phyloP scores from a whole-genome alignment of 2,888 invertebrate genomes.

The Ametastegia equiseti region DNA sequence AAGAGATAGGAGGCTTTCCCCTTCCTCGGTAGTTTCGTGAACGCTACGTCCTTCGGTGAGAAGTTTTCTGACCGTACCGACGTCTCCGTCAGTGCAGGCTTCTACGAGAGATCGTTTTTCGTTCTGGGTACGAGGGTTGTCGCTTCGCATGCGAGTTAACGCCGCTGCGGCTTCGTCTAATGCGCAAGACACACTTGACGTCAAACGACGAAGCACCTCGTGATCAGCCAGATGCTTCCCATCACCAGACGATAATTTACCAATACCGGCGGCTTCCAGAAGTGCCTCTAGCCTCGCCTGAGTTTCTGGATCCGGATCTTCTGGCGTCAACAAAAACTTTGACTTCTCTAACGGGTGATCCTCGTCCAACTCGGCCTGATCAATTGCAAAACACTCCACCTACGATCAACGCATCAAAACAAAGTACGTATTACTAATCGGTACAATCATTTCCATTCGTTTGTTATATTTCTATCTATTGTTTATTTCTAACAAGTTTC shows the following conservation, averaged over 20 bases:
- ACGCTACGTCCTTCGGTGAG: constrained; percentile 95
- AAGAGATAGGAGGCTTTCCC: constrained; percentile 95
- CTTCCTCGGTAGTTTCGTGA: constrained; percentile 98
- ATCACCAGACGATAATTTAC: constrained; percentile 88
- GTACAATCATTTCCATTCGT: not conserved
- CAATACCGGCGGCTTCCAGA: constrained; percentile 94
- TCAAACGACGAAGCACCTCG: constrained; percentile 90
- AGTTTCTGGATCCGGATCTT: constrained; percentile 87
- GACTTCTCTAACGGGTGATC: constrained; percentile 81
- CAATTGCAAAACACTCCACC: constrained; percentile 86
- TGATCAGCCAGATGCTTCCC: constrained; percentile 92
- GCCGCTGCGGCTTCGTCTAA: constrained; percentile 98
- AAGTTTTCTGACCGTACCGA: constrained; percentile 93
- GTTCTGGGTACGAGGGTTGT: constrained; percentile 85
- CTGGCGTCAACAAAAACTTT: constrained; percentile 81
- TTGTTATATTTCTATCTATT: too few relatives aligned
- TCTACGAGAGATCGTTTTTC: constrained; percentile 89
- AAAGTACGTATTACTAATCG: not conserved
- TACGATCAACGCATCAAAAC: constrained; percentile 70
- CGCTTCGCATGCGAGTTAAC: constrained; percentile 96
- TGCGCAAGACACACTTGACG: constrained; percentile 94
- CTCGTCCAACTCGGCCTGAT: constrained; percentile 82
- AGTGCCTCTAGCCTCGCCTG: constrained; percentile 95
- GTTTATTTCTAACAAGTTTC: too few relatives aligned
- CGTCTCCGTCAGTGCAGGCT: constrained; percentile 96